Percentiles rank a stretch among this genome's conserved stretches.
phyloP scores from a whole-genome alignment of 2,113 vertebrate genomes.

The Garra rufa region DNA sequence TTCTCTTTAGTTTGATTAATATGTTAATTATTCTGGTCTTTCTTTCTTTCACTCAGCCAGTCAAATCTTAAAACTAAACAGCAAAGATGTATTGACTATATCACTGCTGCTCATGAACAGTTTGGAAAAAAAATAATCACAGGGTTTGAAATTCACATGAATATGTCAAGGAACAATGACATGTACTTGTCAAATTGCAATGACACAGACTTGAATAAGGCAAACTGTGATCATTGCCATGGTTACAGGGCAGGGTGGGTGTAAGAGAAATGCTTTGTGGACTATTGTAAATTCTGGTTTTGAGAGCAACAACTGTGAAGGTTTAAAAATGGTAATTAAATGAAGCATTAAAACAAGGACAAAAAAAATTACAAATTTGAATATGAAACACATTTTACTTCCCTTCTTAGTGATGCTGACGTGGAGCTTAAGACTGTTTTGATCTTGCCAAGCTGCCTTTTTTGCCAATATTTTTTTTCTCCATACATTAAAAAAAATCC shows the following conservation, averaged over 20 bases:
- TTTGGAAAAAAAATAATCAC: background rate
- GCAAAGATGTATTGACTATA: background rate
- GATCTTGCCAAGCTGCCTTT: background rate
- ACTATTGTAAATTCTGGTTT: constrained; percentile 20
- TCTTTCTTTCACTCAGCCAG: background rate
- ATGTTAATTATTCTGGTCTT: background rate
- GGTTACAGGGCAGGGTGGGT: constrained; percentile 36
- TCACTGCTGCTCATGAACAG: background rate
- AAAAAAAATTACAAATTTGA: background rate
- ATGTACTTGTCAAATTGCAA: constrained; percentile 17
- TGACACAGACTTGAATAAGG: constrained; percentile 11
- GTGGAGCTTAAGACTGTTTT: background rate
- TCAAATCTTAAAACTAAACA: background rate
- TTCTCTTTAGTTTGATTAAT: background rate
- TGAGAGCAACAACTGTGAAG: background rate
- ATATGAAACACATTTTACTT: background rate
- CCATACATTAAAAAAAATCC: background rate
- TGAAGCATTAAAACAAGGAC: background rate
- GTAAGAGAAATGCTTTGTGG: background rate
- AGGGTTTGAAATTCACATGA: background rate
- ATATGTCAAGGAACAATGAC: background rate
- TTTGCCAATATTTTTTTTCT: background rate
- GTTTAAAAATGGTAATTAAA: constrained; percentile 7
- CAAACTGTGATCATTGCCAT: constrained; percentile 42
- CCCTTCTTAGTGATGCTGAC: background rate